Base-by-base conservation (phyloP, 2,797 vertebrate genomes). In the Okamejei kenojei region DNA sequence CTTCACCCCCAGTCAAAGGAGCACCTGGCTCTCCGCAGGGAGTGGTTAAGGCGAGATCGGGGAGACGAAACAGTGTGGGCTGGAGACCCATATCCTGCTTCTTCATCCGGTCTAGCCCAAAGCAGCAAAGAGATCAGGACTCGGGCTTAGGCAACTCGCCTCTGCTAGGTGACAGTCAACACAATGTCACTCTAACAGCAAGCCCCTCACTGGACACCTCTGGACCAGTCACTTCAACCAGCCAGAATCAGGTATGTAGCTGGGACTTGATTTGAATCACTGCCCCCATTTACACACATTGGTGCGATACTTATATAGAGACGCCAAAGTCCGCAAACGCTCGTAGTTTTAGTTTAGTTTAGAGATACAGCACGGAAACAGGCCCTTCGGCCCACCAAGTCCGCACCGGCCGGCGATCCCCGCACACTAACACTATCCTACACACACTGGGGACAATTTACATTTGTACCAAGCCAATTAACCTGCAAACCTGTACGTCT, bases 31-130 rank as follows among this genome's bases (percentile, higher is more conserved):
- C 95, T 0, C 17, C 94, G 0, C 94, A 88, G 11, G 96, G 96
- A 0, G 96, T 95, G 94, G 96, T 97, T 63, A 95, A 96, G 7
- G 97, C 97, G 80, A 97, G 97, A 95, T 80, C 91, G 2, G 95
- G 96, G 0, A 96, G 95, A 93, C 96, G 95, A 23, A 95, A 96
- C 94, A 95, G 96, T 0, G 95, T 97, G 23, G 97, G 95, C 94
- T 96, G 96, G 93, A 98, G 98, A 95, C 97, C 97, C 23, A 96
- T 98, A 94, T 97, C 97, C 58, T 98, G 97, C 94, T 97, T 98
- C 93, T 95, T 97, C 92, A 97, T 95, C 45, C 97, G 97, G 0
- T 95, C 96, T 0, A 95, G 94, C 74, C 93, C 96, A 93, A 95
- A 97, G 93, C 95, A 96, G 0, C 93, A 94, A 0, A 96, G 96